A percentile compares a stretch with the other conserved stretches of the same genome.
Evolutionary conservation across 1,140 invertebrate genomes (phyloP).

Genomic region (Drosophila kepulauana): DNA sequence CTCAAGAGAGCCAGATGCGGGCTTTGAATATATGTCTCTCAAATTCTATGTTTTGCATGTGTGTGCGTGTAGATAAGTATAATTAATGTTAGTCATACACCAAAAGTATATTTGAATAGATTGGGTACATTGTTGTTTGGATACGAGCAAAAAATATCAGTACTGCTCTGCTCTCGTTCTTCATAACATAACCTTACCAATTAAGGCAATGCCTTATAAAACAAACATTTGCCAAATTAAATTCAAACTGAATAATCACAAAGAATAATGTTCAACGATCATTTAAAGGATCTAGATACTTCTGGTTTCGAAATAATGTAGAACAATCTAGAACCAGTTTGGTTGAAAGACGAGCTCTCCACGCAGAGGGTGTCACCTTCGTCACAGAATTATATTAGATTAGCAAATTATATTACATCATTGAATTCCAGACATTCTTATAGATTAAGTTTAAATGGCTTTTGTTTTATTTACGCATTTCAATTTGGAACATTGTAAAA

Average conservation of each 20-base stretch:
- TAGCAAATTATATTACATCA: conserved; percentile 15
- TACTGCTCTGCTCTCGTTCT: neutral
- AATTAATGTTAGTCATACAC: conserved; percentile 27
- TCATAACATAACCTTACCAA: conserved; percentile 7
- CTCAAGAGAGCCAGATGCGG: conserved; percentile 20
- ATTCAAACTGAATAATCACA: neutral
- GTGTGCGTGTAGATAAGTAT: conserved; percentile 19
- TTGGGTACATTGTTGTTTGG: conserved; percentile 3
- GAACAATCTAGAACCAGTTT: conserved; percentile 1
- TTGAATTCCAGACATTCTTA: too few relatives aligned
- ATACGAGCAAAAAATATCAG: neutral
- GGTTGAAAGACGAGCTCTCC: neutral
- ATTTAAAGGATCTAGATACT: neutral
- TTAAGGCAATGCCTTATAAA: conserved; percentile 8
- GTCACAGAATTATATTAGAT: conserved; percentile 4
- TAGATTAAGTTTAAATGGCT: too few relatives aligned
- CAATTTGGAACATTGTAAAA: too few relatives aligned
- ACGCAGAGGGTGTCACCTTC: conserved; percentile 1
- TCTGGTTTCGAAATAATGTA: neutral
- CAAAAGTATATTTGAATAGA: conserved; percentile 13
- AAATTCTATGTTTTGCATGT: neutral
- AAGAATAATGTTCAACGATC: neutral
- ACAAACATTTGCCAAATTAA: conserved; percentile 5
- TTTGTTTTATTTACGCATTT: too few relatives aligned
- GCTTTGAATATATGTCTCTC: conserved; percentile 18